phyloP scores from a whole-genome alignment of 2,888 invertebrate genomes.

The Blastobasis lacticolella region DNA sequence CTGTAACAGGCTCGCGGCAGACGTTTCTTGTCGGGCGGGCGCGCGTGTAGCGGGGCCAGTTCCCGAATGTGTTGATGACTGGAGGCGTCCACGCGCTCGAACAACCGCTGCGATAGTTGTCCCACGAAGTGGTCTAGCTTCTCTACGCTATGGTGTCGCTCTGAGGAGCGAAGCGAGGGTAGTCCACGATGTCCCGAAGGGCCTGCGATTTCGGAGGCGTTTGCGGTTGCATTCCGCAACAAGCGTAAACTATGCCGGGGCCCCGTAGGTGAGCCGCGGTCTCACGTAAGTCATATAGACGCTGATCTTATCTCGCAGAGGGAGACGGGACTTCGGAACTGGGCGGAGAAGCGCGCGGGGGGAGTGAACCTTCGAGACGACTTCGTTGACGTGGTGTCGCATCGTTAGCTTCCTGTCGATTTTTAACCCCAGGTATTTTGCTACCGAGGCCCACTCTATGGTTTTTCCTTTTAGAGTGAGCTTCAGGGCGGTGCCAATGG shows the following conservation, averaged over 20 bases:
- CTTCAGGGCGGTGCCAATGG: too few relatives aligned
- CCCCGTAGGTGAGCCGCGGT: not conserved
- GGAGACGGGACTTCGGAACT: not conserved
- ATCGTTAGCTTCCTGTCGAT: not conserved
- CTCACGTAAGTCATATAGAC: not conserved
- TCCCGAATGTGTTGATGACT: too few relatives aligned
- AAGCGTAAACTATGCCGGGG: not conserved
- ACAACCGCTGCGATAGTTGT: too few relatives aligned
- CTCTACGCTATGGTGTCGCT: too few relatives aligned
- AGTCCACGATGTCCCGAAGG: not conserved
- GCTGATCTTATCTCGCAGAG: not conserved
- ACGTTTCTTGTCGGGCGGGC: too few relatives aligned
- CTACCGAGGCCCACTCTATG: not conserved
- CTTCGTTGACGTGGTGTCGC: not conserved
- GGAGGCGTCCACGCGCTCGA: too few relatives aligned
- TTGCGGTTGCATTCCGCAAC: not conserved
- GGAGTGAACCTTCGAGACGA: not conserved
- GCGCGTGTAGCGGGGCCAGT: too few relatives aligned
- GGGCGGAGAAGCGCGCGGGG: not conserved
- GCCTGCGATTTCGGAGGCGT: not conserved
- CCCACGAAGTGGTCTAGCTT: too few relatives aligned
- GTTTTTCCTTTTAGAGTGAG: too few relatives aligned
- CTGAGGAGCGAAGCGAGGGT: not conserved
- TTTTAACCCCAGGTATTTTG: not conserved
- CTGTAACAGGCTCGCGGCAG: too few relatives aligned